phyloP scores from a whole-genome alignment of 2,888 invertebrate genomes.

The Hybos culiciformis region DNA sequence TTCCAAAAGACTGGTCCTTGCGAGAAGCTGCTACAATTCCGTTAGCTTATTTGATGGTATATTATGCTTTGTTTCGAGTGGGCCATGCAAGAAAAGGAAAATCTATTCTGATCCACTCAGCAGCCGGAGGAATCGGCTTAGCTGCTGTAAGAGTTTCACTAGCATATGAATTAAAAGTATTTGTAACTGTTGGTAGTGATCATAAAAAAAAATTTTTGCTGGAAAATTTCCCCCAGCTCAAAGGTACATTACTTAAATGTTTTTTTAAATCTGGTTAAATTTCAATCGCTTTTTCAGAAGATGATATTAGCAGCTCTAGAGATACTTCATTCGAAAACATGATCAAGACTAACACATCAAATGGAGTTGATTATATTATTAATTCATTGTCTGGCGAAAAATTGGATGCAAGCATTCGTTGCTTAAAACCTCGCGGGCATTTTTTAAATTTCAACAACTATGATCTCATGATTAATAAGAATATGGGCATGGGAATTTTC shows the following conservation, averaged over 20 bases:
- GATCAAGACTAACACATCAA: slow-evolving; percentile 60
- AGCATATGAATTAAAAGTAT: slow-evolving; percentile 48
- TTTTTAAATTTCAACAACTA: slow-evolving; percentile 81
- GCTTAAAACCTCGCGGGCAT: slow-evolving; percentile 45
- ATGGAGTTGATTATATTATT: slow-evolving; percentile 82
- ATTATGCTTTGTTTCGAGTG: slow-evolving; percentile 37
- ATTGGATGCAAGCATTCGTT: slow-evolving; percentile 53
- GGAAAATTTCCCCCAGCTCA: slow-evolving; percentile 38
- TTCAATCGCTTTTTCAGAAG: slow-evolving; percentile 23
- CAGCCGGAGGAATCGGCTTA: slow-evolving; percentile 60
- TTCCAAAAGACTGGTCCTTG: slow-evolving; percentile 58
- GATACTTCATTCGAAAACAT: slow-evolving; percentile 77
- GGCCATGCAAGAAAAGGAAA: slow-evolving; percentile 30
- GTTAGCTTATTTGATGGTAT: slow-evolving; percentile 59
- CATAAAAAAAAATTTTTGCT: slow-evolving; percentile 51
- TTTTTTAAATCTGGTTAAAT: no score
- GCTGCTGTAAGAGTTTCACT: slow-evolving; percentile 63
- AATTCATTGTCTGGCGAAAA: slow-evolving; percentile 91
- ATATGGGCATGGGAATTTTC: slow-evolving; percentile 51
- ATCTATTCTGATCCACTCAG: slow-evolving; percentile 42
- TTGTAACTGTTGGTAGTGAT: slow-evolving; percentile 54
- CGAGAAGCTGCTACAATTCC: slow-evolving; percentile 67
- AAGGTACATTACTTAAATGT: slow-evolving; percentile 37
- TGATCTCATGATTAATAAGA: slow-evolving; percentile 55
- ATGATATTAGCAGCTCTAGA: slow-evolving; percentile 74